phyloP scores from a whole-genome alignment of 2,888 invertebrate genomes.

The Kryphioiulus occultus region DNA sequence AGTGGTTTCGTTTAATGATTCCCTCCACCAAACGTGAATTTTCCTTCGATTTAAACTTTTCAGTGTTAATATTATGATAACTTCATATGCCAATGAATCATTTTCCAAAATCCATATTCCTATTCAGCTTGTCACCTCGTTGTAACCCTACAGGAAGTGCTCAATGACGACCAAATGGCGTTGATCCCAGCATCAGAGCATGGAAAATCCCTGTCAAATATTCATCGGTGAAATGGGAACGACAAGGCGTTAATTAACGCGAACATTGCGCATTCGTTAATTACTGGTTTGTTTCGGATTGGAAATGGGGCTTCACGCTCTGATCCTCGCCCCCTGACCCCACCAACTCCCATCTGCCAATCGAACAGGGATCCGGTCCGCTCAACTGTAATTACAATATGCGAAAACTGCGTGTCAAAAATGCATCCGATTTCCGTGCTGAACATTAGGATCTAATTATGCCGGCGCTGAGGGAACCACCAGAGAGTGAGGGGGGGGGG shows the following conservation, averaged over 20 bases:
- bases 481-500: too few relatives aligned
- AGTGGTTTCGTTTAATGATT: too few relatives aligned
- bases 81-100: too few relatives aligned
- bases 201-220: not conserved
- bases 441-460: conserved; percentile 30
- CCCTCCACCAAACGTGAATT: too few relatives aligned
- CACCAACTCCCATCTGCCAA: not conserved
- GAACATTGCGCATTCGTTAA: not conserved
- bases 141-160: too few relatives aligned
- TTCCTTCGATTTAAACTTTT: too few relatives aligned
- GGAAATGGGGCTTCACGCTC: not conserved
- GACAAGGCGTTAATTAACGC: not conserved
- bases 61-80: too few relatives aligned
- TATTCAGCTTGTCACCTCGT: too few relatives aligned
- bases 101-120: too few relatives aligned
- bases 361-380: not conserved
- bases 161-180: not conserved
- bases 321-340: not conserved
- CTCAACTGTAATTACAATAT: conserved; percentile 15
- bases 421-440: conserved; percentile 1
- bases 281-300: conserved; percentile 15
- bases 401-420: conserved; percentile 11
- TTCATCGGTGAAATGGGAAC: not conserved
- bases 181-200: not conserved
- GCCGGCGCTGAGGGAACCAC: not conserved